Evolutionary conservation across 2,113 vertebrate genomes (phyloP).

Genomic region (Sinocyclocheilus anophthalmus): DNA sequence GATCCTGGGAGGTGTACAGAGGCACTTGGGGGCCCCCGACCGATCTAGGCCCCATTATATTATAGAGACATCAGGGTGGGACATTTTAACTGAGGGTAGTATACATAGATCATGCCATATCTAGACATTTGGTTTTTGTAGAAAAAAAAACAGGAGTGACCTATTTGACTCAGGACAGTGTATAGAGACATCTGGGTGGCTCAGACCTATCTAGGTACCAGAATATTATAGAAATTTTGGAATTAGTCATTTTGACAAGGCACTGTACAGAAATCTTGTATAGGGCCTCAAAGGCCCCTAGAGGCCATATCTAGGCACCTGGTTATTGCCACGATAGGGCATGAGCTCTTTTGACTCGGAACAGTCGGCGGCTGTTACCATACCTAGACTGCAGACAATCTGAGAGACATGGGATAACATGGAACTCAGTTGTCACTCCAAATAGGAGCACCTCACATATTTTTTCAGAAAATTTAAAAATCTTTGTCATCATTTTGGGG

Average conservation of each 20-base stretch:
- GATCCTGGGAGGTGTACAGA: too few relatives aligned
- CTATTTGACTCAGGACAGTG: too few relatives aligned
- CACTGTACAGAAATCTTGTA: background rate
- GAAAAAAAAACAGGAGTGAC: too few relatives aligned
- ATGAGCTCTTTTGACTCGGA: background rate
- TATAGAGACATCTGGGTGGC: background rate
- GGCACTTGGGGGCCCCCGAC: too few relatives aligned
- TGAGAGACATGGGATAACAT: background rate
- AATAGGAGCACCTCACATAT: too few relatives aligned
- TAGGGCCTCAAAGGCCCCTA: too few relatives aligned
- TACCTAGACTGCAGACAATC: background rate
- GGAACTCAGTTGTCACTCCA: background rate
- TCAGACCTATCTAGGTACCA: background rate
- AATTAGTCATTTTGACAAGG: background rate
- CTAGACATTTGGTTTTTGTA: too few relatives aligned
- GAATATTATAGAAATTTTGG: background rate
- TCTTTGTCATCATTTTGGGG: background rate
- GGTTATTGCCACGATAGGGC: background rate
- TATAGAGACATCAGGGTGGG: too few relatives aligned
- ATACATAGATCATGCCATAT: too few relatives aligned
- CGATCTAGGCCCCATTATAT: too few relatives aligned
- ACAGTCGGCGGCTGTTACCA: background rate
- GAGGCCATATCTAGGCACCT: background rate
- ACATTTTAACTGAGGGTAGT: too few relatives aligned
- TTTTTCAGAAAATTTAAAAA: background rate